Conservation (phyloP, 1,140 invertebrate species). For the Drosophila ambigua region DNA sequence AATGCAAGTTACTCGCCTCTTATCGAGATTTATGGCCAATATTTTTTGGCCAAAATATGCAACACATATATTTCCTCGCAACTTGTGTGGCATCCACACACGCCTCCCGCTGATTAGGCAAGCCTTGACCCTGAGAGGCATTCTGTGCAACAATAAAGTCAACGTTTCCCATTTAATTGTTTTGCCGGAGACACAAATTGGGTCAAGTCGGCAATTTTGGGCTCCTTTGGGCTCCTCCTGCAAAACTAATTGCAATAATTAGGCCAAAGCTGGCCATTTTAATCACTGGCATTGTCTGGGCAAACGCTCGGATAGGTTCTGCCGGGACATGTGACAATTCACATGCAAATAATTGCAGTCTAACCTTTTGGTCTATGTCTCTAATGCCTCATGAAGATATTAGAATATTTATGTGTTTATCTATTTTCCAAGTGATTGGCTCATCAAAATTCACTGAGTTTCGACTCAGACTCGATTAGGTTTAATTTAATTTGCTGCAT, state of each 20-base stretch:
- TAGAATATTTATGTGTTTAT: constrained; percentile 20
- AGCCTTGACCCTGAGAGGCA: constrained; percentile 35
- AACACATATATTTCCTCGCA: constrained; percentile 51
- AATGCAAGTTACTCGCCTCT: constrained; percentile 16
- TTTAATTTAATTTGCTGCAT: constrained; percentile 33
- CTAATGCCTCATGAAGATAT: constrained; percentile 3
- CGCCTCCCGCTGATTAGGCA: constrained; percentile 18
- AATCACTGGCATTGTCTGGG: constrained; percentile 33
- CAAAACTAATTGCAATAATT: constrained; percentile 71
- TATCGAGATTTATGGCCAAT: constrained; percentile 65
- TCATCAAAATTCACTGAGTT: constrained; percentile 7
- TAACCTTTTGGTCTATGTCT: constrained; percentile 1
- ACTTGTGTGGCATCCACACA: constrained; percentile 9
- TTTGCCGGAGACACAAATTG: constrained; percentile 28
- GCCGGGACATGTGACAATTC: constrained; percentile 14
- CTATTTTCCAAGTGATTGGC: constrained; percentile 15
- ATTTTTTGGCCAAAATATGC: constrained; percentile 45
- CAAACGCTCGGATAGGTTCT: background rate
- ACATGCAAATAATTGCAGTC: constrained; percentile 44
- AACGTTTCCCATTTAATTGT: constrained; percentile 58
- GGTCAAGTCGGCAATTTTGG: constrained; percentile 40
- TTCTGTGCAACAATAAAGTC: constrained; percentile 9
- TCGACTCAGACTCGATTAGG: background rate
- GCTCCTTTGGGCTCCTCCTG: constrained; percentile 18
- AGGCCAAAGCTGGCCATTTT: constrained; percentile 40